Evolutionary conservation across 2,888 invertebrate species (phyloP).

Genomic region (Shargacucullia verbasci): DNA sequence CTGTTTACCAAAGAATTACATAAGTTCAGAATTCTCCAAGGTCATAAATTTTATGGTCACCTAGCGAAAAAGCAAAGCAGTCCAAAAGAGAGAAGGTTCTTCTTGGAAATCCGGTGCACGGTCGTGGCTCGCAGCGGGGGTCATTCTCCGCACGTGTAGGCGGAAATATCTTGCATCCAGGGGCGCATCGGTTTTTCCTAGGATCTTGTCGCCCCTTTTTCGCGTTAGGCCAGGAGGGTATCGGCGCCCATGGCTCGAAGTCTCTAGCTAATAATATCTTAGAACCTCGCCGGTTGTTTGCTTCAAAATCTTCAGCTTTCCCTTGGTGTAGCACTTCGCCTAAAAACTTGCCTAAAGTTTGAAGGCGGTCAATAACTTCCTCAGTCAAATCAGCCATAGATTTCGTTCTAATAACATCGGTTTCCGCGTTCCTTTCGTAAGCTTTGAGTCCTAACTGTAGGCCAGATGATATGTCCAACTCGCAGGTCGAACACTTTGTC

Average conservation of each 20-base stretch:
- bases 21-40: slow-evolving; percentile 29
- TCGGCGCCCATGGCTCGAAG: slow-evolving; percentile 78
- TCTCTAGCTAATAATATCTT: slow-evolving; percentile 58
- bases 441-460: slow-evolving; percentile 1
- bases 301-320: slow-evolving; percentile 12
- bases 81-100: slow-evolving; percentile 56
- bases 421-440: slow-evolving; percentile 1
- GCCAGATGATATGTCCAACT: slow-evolving; percentile 10
- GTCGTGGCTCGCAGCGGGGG: slow-evolving; percentile 60
- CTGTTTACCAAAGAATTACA: slow-evolving; percentile 57
- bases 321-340: background rate
- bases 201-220: slow-evolving; percentile 39
- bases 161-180: slow-evolving; percentile 64
- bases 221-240: slow-evolving; percentile 75
- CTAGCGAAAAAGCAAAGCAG: slow-evolving; percentile 29
- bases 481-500: slow-evolving; percentile 24
- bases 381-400: slow-evolving; percentile 34
- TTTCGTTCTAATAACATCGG: background rate
- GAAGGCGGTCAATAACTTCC: slow-evolving; percentile 32
- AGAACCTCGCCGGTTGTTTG: slow-evolving; percentile 4
- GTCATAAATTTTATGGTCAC: slow-evolving; percentile 22
- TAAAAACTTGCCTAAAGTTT: slow-evolving; percentile 34
- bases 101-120: slow-evolving; percentile 67
- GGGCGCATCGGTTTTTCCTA: slow-evolving; percentile 61
- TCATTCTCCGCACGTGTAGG: slow-evolving; percentile 55